phyloP scores from a whole-genome alignment of 2,888 invertebrate genomes.

The Stomorhina lunata region DNA sequence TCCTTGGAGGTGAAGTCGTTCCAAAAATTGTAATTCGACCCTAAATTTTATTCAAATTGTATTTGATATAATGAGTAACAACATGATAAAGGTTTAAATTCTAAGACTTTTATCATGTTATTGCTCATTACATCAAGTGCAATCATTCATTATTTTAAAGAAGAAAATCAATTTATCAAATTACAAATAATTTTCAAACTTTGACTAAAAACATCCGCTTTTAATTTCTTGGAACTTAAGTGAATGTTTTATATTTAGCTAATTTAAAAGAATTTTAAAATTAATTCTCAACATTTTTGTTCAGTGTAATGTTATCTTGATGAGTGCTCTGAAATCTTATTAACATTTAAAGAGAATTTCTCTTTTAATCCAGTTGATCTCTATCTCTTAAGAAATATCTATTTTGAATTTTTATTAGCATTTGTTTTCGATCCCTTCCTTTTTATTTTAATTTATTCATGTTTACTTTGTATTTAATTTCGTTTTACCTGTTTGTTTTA shows the following conservation, averaged over 20 bases:
- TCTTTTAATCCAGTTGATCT: not conserved
- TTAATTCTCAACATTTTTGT: not conserved
- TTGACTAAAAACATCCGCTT: not conserved
- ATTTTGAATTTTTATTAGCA: not conserved
- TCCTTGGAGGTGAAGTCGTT: no score
- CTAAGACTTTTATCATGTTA: no score
- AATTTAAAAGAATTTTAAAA: not conserved
- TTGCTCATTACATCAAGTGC: not conserved
- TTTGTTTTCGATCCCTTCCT: not conserved
- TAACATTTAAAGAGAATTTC: not conserved
- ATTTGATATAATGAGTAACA: no score
- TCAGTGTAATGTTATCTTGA: not conserved
- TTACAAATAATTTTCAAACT: not conserved
- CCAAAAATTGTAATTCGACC: no score
- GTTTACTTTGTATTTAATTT: not conserved
- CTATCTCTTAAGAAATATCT: not conserved
- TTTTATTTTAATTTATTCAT: conserved; percentile 18
- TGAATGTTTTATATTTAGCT: no score
- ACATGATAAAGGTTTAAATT: no score
- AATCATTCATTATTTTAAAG: not conserved
- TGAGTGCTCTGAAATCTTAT: not conserved
- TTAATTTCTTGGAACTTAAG: not conserved
- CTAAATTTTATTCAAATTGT: no score
- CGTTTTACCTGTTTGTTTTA: conserved; percentile 14
- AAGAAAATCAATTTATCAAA: not conserved